These are phyloP conservation scores for Acholoe squamosa DNA, from an alignment of 2,888 invertebrate genomes.

Conservation along the genomic window DNA sequence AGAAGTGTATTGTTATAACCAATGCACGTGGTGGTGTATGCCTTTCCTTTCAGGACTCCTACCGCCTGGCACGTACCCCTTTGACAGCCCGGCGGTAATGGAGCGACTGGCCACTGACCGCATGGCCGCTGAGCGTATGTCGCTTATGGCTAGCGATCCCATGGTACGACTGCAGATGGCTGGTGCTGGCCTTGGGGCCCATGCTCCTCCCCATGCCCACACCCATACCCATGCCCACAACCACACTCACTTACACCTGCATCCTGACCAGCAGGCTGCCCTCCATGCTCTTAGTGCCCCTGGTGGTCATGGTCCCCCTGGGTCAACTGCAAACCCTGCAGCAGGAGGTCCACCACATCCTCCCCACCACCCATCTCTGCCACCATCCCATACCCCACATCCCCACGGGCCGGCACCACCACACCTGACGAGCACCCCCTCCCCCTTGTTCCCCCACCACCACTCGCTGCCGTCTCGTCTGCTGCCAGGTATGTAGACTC, in stretches of 20 bases:
- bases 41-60: conserved; percentile 32
- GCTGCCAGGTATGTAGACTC: conserved; percentile 35
- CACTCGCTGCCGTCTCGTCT: conserved; percentile 47
- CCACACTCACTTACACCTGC: conserved; percentile 91
- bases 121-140: conserved; percentile 82
- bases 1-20: too few species aligned
- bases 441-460: conserved; percentile 23
- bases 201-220: conserved; percentile 87
- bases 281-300: conserved; percentile 12
- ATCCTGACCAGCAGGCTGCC: conserved; percentile 64
- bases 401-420: conserved; percentile 34
- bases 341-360: not conserved
- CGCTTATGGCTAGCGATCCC: conserved; percentile 91
- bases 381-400: not conserved
- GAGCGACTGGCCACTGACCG: conserved; percentile 87
- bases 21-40: conserved; percentile 46
- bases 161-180: conserved; percentile 96
- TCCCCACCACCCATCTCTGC: conserved; percentile 20
- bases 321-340: not conserved
- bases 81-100: conserved; percentile 69
- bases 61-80: conserved; percentile 16
- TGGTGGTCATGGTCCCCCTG: not conserved
- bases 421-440: not conserved
- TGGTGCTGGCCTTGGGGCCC: conserved; percentile 87
- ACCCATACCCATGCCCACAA: conserved; percentile 96